Evolutionary conservation across 2,888 invertebrate species (phyloP).

Genomic region (Parnassius smintheus): DNA sequence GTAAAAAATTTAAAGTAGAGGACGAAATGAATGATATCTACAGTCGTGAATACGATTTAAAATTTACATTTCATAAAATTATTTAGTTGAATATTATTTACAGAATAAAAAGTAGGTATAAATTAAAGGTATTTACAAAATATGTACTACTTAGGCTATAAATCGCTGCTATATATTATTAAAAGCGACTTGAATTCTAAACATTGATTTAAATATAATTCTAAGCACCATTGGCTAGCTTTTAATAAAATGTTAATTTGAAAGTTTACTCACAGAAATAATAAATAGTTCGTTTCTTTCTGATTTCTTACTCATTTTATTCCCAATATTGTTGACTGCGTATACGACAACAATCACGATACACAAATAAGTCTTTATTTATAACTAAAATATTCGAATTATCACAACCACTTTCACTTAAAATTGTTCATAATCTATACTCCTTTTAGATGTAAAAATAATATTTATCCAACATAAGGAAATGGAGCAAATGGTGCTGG

Average conservation of each 20-base stretch:
- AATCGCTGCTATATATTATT: slow-evolving; percentile 8
- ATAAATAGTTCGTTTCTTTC: slow-evolving; percentile 38
- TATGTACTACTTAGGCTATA: slow-evolving; percentile 38
- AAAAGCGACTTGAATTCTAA: slow-evolving; percentile 20
- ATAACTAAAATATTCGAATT: slow-evolving; percentile 35
- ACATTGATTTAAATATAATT: slow-evolving; percentile 3
- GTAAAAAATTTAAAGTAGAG: background rate
- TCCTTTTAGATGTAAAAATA: slow-evolving; percentile 4
- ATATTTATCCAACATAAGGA: slow-evolving; percentile 85
- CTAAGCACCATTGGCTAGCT: slow-evolving; percentile 1
- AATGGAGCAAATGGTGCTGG: slow-evolving; percentile 88
- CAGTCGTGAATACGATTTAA: slow-evolving; percentile 52
- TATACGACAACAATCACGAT: slow-evolving; percentile 35
- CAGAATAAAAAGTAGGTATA: slow-evolving; percentile 52
- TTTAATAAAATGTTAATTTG: slow-evolving; percentile 11
- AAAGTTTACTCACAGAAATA: slow-evolving; percentile 20
- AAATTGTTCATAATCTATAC: slow-evolving; percentile 2
- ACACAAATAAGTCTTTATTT: slow-evolving; percentile 50
- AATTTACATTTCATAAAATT: slow-evolving; percentile 49
- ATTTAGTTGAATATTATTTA: slow-evolving; percentile 52
- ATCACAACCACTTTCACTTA: slow-evolving; percentile 41
- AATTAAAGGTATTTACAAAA: slow-evolving; percentile 68
- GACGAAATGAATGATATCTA: slow-evolving; percentile 39
- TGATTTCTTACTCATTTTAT: slow-evolving; percentile 53
- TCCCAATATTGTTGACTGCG: slow-evolving; percentile 38